Evolutionary conservation across 1,140 invertebrate species (phyloP), one percentile per base, ranked within the genome.

Genomic region (Watersipora subatra): DNA sequence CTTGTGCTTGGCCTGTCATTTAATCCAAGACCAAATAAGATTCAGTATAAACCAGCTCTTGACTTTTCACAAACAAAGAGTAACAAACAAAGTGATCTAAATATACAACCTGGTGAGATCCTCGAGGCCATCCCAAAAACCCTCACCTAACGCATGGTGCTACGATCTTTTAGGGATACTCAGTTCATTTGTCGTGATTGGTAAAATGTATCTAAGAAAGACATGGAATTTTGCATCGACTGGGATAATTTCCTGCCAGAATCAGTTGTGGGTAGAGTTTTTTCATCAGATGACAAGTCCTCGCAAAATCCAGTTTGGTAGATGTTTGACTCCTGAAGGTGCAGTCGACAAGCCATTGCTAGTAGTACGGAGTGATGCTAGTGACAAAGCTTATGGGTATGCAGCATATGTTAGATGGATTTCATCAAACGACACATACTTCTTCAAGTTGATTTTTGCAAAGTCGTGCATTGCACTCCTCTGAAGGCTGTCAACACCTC

Each of bases 81-180:
- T n/a, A n/a, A n/a, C n/a, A 26, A 63, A 34, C 19, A 30, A 25
- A 7, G 22, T 28, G 22, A 20, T 24, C 22, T 30, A 27, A 63
- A 20, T 20, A 7, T 30, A 27, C 24, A 63, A 63, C 22, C 24
- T 63, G 2, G 15, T 19, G 22, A 63, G 3, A 30, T 63, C 3
- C 62, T 30, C 22, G 22, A 34, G 22, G 62, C 20, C 15, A 63
- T 63, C 46, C 62, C 62, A 7, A 22, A 2, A 3, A 20, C 22
- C 28, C 22, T 63, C 1, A 63, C 62, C n/a, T 22, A 30, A 30
- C 1, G 62, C 2, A 63, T 63, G 27, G 28, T 63, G 2, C 28
- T 73, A 64, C 57, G 72, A 73, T 57, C 72, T 70, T 0, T 61
- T 70, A 15, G 72, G 71, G 24, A 24, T 66, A n/a, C 28, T 65